Base-by-base conservation (phyloP, 2,113 vertebrate species). In the Muntiacus reevesi region DNA sequence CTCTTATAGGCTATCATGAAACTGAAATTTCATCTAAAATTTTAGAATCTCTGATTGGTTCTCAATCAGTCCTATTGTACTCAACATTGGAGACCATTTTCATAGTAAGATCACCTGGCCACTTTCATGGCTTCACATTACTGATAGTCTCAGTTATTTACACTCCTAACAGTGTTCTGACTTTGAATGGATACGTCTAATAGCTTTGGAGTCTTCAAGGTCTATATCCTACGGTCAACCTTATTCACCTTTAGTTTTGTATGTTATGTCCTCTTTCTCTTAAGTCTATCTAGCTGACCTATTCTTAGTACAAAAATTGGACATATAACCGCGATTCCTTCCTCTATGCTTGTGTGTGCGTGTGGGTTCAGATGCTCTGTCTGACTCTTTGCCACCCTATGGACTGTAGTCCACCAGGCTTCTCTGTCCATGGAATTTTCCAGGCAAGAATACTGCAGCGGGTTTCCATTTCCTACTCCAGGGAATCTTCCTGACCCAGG, bases 21-120 rank as follows among this genome's bases (percentile, higher is more conserved):
- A 82, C 16, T 62, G 25, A 96, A 94, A 13, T 60, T 79, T 30
- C 25, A 57, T 40, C 81, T 87, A 71, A 87, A 47, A 87, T 74
- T 71, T 71, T 83, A 62, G 33, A 54, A 60, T 87, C 7, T 54
- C 47, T 93, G 15, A 87, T 55, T 92, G 2, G 7, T 54, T 93
- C 85, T 90, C 62, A 33, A 30, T 60, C 79, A 81, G 23, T 55
- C 33, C 7, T 50, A 17, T 81, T 91, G 4, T 79, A 30, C 3
- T 93, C 82, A 50, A 10, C 28, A 28, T 40, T 50, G 36, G 3
- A 88, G 50, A 85, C 78, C 4, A 55, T 92, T 60, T 84, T 59
- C 54, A 52, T 25, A 50, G 33, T 67, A 50, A 87, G 47, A 88
- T 52, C 59, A 71, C 17, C 7, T 84, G 12, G 11, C 11, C 40